Conservation (phyloP, 2,888 invertebrate genomes). For the Byasa hedistus region DNA sequence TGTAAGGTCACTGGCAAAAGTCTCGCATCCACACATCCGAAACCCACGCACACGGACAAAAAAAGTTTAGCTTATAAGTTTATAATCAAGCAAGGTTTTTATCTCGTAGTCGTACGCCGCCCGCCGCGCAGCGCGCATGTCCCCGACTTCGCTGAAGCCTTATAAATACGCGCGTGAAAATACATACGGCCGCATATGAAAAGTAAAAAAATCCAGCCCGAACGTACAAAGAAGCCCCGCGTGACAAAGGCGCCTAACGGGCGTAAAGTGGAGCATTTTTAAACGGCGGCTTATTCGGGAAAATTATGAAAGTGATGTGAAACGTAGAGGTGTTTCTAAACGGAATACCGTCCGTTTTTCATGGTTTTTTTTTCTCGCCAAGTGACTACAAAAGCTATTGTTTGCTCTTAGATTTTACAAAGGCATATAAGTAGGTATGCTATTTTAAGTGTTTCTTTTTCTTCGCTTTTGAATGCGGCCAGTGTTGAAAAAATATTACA, state of each 20-base stretch:
- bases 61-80: conserved; percentile 80
- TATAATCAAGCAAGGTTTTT: conserved; percentile 79
- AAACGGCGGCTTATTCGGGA: conserved; percentile 61
- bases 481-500: conserved; percentile 73
- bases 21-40: conserved; percentile 63
- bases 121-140: conserved; percentile 74
- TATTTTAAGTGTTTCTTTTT: conserved; percentile 66
- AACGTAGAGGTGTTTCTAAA: conserved; percentile 62
- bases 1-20: conserved; percentile 70
- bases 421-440: conserved; percentile 65
- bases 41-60: conserved; percentile 71
- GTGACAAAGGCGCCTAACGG: conserved; percentile 55
- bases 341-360: conserved; percentile 57
- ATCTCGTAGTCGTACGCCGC: conserved; percentile 77
- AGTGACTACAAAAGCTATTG: conserved; percentile 76
- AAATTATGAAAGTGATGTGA: conserved; percentile 75
- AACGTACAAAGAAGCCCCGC: conserved; percentile 49
- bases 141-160: conserved; percentile 55
- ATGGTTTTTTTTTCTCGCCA: conserved; percentile 53
- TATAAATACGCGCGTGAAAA: conserved; percentile 65
- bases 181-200: conserved; percentile 53
- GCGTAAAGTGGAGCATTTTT: conserved; percentile 58
- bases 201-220: conserved; percentile 49
- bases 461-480: conserved; percentile 60
- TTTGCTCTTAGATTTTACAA: conserved; percentile 57